Evolutionary conservation across 2,797 vertebrate genomes (phyloP), one percentile per base, ranked within the genome.

Genomic region (Heliangelus exortis): DNA sequence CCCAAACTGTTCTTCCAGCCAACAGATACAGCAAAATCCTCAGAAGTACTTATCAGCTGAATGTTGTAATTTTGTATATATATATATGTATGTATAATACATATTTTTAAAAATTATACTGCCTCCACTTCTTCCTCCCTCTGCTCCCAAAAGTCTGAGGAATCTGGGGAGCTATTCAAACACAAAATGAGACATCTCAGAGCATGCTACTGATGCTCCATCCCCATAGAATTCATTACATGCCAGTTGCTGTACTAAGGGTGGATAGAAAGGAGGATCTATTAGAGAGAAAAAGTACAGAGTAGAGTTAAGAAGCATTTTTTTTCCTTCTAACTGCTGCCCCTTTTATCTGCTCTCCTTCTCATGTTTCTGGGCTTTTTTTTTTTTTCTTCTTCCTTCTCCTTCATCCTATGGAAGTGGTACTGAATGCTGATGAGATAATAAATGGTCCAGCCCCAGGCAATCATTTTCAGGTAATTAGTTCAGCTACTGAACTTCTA

Each of bases 361-460:
- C 97, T 97, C 92, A 96, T 96, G 95, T 96, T 96, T 96, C 97
- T 94, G 92, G 89, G 62, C 54, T 85, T 92, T 88, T 93, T 75
- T 91, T 87, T 10, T 45, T 45, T 17, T 73, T 29, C 76, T 86
- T 94, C 63, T 94, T 92, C 78, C 93, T 90, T 97, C 92, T 96
- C 84, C 95, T 97, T 97, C 95, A 95, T 97, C 93, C 84, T 73
- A 89, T 86, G 87, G 89, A 95, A 95, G 84, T 95, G 78, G 95
- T 39, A 68, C 87, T 97, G 97, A 97, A 97, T 97, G 95, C 97
- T 95, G 96, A 97, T 97, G 96, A 97, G 97, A 96, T 96, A 96
- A 97, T 95, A 97, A 97, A 97, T 90, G 96, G 92, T 84, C 89
- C 80, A 91, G 95, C 93, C 91, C 90, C 95, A 95, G 96, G 95